Conservation (phyloP, 2,113 vertebrate species). For the Conger conger region DNA sequence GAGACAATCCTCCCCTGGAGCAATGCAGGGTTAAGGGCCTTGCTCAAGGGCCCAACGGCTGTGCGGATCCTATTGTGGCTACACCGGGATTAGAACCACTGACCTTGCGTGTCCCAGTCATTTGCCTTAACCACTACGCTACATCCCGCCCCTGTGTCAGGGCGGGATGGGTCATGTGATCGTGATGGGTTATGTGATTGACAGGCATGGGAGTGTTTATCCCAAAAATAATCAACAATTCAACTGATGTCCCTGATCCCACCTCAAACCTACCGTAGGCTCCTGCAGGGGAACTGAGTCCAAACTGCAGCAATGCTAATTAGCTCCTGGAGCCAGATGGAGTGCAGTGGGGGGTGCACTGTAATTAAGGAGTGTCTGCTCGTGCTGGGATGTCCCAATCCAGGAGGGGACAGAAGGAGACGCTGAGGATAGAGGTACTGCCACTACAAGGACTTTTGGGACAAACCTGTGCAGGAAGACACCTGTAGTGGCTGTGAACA, state of each 20-base stretch:
- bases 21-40: too few species aligned
- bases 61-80: too few species aligned
- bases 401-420: background rate
- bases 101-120: too few species aligned
- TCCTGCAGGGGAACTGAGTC: background rate
- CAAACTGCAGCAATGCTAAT: slow-evolving; percentile 53
- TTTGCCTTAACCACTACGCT: too few species aligned
- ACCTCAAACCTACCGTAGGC: slow-evolving; percentile 59
- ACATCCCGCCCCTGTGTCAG: too few species aligned
- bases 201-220: too few species aligned
- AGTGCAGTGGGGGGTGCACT: slow-evolving; percentile 56
- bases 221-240: too few species aligned
- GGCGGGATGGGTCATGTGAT: too few species aligned
- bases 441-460: background rate
- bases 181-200: too few species aligned
- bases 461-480: background rate
- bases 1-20: too few species aligned
- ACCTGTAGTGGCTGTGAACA: background rate
- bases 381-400: slow-evolving; percentile 12
- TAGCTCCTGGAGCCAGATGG: slow-evolving; percentile 57
- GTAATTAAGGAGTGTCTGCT: slow-evolving; percentile 66
- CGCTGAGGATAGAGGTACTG: background rate
- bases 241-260: slow-evolving; percentile 25
- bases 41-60: too few species aligned
- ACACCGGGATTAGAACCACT: too few species aligned